Evolutionary conservation across 1,140 invertebrate genomes (phyloP), one percentile per base, ranked within the genome.

Genomic region (Euglossa dilemma): DNA sequence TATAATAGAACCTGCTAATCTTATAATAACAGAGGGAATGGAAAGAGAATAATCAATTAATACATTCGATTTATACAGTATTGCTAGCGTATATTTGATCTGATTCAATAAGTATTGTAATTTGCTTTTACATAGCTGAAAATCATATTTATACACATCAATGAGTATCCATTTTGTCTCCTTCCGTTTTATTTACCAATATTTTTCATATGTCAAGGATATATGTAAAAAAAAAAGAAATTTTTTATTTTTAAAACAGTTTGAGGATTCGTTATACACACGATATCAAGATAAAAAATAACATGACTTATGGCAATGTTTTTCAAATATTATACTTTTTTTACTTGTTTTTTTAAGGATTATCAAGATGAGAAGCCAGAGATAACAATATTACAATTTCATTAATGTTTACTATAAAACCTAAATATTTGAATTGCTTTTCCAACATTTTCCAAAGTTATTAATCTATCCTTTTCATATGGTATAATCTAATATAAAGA

Each of bases 1-100:
- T 20, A 78, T 79, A 66, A 25, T 74, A 59, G 57, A 67, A 80
- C 78, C 11, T 70, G 6, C 25, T 79, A 77, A 63, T 43, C 18
- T 69, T 43, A 56, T 45, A 54, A 70, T 61, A 74, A 61, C 57
- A 85, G 56, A 45, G 16, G 23, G 52, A 43, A 45, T 20, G 36
- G n/a, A 66, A 50, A 63, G 36, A 28, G 2, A 16, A 82, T 69
- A 57, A 45, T 47, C 56, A 59, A 56, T 45, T 73, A 28, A 69
- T 57, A 12, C 43, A 1, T 57, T 52, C 43, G 47, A 50, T 50
- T 76, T 78, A 70, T 14, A 25, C 6, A 3, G 64, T 57, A 50
- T 14, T 23, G 16, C 11, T 43, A 54, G 52, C 64, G 18, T 63
- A 61, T 59, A 79, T 54, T 66, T 28, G 52, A 43, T 76, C 20